Evolutionary conservation across 2,113 vertebrate genomes (phyloP).

Genomic region (Platysternon megacephalum): DNA sequence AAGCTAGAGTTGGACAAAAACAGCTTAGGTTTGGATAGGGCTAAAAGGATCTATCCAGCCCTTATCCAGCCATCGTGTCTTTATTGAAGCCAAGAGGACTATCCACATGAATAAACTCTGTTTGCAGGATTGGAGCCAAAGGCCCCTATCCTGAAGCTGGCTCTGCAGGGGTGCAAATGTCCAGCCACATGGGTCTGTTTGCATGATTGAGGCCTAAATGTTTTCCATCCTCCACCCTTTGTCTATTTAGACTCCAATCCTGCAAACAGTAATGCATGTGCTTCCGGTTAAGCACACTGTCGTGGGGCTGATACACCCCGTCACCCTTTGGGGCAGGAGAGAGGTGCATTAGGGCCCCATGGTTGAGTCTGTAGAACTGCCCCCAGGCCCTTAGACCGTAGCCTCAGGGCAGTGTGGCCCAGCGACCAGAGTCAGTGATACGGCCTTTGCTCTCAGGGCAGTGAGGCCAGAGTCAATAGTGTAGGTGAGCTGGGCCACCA

Average conservation of each 20-base stretch:
- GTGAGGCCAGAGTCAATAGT: no score
- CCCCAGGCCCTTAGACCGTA: no score
- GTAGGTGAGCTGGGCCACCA: no score
- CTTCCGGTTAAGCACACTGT: neutral
- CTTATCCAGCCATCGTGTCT: neutral
- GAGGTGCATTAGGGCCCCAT: no score
- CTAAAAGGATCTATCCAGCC: neutral
- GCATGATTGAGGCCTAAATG: neutral
- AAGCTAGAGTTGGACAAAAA: fast-evolving
- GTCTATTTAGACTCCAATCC: neutral
- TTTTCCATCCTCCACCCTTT: neutral
- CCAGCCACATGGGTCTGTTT: neutral
- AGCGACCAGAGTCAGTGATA: no score
- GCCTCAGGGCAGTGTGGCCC: no score
- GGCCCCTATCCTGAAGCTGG: neutral
- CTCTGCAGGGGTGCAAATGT: neutral
- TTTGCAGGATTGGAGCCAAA: neutral
- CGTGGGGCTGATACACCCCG: no score
- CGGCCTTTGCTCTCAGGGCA: no score
- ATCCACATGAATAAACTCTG: neutral
- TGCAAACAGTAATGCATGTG: neutral
- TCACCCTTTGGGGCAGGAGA: no score
- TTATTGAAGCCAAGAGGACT: neutral
- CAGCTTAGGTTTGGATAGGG: no score
- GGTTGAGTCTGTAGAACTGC: no score